Percentiles rank a stretch among this genome's conserved stretches.
Conservation (phyloP, 1,140 invertebrate genomes). For the Pogonomyrmex barbatus region DNA sequence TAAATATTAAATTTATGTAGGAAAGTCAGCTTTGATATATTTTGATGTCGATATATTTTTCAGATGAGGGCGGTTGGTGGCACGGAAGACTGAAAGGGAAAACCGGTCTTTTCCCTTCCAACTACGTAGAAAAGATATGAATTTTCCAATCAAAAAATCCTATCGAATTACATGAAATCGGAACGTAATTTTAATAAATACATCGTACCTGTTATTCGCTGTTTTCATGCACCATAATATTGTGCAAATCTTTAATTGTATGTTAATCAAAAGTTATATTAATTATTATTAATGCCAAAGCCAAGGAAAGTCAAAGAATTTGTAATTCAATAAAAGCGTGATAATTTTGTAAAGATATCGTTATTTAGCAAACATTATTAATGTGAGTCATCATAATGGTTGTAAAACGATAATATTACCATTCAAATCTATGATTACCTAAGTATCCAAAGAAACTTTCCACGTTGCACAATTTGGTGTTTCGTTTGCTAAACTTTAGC, state of each 20-base stretch:
- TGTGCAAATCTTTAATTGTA: constrained; percentile 10
- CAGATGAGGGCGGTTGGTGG: constrained; percentile 92
- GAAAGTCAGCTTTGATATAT: background rate
- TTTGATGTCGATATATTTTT: constrained; percentile 69
- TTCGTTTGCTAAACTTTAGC: constrained; percentile 8
- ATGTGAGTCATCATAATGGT: background rate
- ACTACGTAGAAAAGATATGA: constrained; percentile 88
- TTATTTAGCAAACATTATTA: background rate
- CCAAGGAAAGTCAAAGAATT: background rate
- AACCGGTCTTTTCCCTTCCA: constrained; percentile 90
- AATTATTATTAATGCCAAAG: constrained; percentile 9
- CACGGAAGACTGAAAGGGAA: constrained; percentile 87
- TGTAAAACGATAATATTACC: background rate
- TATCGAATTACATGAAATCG: background rate
- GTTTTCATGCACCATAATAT: constrained; percentile 17
- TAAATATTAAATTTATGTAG: background rate
- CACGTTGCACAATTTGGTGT: background rate
- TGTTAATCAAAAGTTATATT: background rate
- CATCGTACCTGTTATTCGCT: constrained; percentile 19
- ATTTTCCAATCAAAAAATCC: background rate
- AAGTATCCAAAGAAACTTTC: constrained; percentile 10
- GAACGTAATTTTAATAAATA: constrained; percentile 6
- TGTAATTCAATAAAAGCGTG: constrained; percentile 4
- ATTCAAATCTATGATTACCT: background rate
- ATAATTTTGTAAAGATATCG: background rate